Base-by-base conservation (phyloP, 2,797 vertebrate genomes). In the Molossus molossus region DNA sequence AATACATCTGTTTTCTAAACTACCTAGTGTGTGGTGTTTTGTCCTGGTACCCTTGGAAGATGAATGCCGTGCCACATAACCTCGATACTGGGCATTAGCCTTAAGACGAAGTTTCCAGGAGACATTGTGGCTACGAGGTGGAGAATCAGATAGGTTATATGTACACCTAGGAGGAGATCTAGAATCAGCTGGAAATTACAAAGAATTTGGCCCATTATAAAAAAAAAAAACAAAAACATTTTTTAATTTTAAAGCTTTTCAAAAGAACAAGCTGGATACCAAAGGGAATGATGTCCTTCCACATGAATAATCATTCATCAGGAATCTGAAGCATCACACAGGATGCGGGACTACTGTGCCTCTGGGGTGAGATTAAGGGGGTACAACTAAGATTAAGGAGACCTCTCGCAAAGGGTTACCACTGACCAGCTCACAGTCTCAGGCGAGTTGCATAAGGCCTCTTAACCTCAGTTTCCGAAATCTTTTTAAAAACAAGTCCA, bases 391-490 rank as follows among this genome's bases (percentile, higher is more conserved):
- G 40, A 77, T 27, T 40, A 29, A 77, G 50, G 18, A 70, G 10
- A 50, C 1, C 9, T 60, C 48, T 67, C 18, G 27, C 20, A 12
- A 40, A 58, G 25, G 23, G 7, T 57, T n/a, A 64, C 11, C 20
- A 45, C 6, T 60, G 77, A 81, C 9, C 2, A 88, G 37, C 20
- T 72, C 29, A n/a, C 29, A 25, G 87, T 55, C 9, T 57, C 48
- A 11, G 23, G 70, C 9, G 93, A 91, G 37, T 4, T 37, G 21
- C 65, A 14, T 4, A 27, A 86, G 62, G 6, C 92, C 64, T 81
- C 55, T 62, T 85, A 77, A 81, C 20, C 33, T 69, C n/a, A 25
- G 40, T 73, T 93, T 67, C 53, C 58, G 53, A 60, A 83, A 33
- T 15, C 72, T 37, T 55, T 60, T 33, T 80, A 70, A 40, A 79